Evolutionary conservation across 2,888 invertebrate genomes (phyloP), one percentile per base, ranked within the genome.

Genomic region (Limnephilus auricula): DNA sequence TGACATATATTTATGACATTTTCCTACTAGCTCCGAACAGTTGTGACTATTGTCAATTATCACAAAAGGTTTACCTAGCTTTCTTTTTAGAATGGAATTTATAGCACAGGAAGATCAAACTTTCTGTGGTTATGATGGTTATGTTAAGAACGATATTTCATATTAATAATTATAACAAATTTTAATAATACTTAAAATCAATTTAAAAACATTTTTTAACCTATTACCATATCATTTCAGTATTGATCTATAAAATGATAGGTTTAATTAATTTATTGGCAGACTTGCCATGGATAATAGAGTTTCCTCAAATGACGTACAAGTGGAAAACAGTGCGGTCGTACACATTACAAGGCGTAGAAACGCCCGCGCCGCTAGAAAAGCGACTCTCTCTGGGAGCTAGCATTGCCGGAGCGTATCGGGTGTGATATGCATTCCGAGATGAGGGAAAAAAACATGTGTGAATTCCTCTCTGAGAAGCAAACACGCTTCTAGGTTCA

Each of bases 351-450:
- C 50, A 50, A 18, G 25, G 65, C n/a, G 18, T 84, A 84, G 84
- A 84, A 84, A 84, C n/a, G 84, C 83, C 31, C 40, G 12, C 40
- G 18, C 84, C 15, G 84, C 34, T n/a, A n/a, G 34, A 84, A 84
- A 84, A 84, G 84, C 84, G 84, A 84, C 84, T 84, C 84, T 84
- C 84, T 84, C 84, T 37, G 84, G 37, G 83, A 83, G 25, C 31
- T n/a, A 32, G n/a, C n/a, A 37, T 32, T 37, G 37, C 40, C 40
- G 40, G 40, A 40, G 40, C 37, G 84, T 84, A 25, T n/a, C 84
- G 84, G 84, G 84, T 37, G 40, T 84, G 34, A n/a, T 84, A 37
- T 84, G 34, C 84, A 84, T 84, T 84, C 84, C 40, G 84, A 15
- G 12, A 12, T 84, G 84, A 37, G 34, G 84, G 84, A 84, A 84